Conservation (phyloP, 1,140 invertebrate species). For the Brachionus koreanus region DNA sequence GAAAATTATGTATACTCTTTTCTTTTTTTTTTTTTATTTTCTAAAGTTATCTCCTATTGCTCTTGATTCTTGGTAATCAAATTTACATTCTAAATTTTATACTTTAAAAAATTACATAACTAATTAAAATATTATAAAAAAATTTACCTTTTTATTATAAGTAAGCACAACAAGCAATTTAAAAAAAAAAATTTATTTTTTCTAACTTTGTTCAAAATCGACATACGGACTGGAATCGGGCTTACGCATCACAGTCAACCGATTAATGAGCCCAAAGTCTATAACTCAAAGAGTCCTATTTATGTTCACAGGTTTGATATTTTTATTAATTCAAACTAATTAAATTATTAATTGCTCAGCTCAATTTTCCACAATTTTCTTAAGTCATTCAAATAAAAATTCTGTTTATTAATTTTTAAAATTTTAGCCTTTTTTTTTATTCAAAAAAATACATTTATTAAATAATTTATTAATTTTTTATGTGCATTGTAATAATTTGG, state of each 20-base stretch:
- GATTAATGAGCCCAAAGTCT: background rate
- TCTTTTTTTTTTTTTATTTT: background rate
- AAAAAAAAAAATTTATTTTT: background rate
- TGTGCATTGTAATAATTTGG: no score
- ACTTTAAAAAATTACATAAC: background rate
- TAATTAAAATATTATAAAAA: slow-evolving; percentile 8
- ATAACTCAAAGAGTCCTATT: no score
- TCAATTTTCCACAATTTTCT: no score
- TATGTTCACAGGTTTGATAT: no score
- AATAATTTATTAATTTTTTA: no score
- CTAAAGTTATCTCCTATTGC: background rate
- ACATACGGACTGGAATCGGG: background rate
- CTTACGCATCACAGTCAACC: background rate
- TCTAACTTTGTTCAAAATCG: background rate
- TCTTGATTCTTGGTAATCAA: background rate
- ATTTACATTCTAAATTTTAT: background rate
- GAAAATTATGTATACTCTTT: background rate
- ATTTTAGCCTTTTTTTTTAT: no score
- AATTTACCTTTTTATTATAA: background rate
- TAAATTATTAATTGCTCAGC: no score
- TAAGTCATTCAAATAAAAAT: no score
- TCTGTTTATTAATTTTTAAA: no score
- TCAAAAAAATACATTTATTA: no score
- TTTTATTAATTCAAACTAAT: no score
- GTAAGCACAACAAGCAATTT: background rate